Evolutionary conservation across 1,140 invertebrate genomes (phyloP).

Genomic region (Hydropsyche tenuis): DNA sequence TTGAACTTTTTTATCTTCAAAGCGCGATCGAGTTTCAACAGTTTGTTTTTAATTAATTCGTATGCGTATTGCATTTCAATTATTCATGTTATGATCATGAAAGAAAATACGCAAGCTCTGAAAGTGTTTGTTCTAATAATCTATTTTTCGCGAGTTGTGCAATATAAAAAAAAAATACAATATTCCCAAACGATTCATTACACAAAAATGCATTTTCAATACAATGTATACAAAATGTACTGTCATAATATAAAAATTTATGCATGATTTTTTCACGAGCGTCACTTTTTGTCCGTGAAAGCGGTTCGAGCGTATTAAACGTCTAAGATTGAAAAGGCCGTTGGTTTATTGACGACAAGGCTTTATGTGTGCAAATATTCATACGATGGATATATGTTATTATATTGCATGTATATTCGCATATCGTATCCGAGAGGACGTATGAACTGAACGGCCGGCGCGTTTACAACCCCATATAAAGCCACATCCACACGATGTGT

Average conservation of each 20-base stretch:
- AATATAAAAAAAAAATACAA: background rate
- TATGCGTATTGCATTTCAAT: slow-evolving; percentile 25
- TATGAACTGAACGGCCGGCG: background rate
- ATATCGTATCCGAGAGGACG: background rate
- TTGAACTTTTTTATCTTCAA: slow-evolving; percentile 34
- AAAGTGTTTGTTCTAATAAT: no score
- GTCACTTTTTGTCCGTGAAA: background rate
- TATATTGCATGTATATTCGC: background rate
- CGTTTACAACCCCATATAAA: background rate
- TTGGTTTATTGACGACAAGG: slow-evolving; percentile 30
- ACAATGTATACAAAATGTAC: slow-evolving; percentile 6
- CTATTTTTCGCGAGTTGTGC: no score
- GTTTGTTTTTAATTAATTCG: slow-evolving; percentile 43
- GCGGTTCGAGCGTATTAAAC: slow-evolving; percentile 9
- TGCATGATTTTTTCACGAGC: background rate
- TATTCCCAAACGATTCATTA: background rate
- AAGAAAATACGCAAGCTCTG: no score
- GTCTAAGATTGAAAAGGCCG: slow-evolving; percentile 29
- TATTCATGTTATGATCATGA: slow-evolving; percentile 18
- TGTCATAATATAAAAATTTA: background rate
- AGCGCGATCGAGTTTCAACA: slow-evolving; percentile 27
- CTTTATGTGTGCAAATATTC: slow-evolving; percentile 1
- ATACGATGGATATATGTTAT: background rate
- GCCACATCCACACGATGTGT: no score
- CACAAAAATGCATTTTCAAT: no score